Conservation (phyloP, 2,797 vertebrate species). For the Peromyscus nudipes region DNA sequence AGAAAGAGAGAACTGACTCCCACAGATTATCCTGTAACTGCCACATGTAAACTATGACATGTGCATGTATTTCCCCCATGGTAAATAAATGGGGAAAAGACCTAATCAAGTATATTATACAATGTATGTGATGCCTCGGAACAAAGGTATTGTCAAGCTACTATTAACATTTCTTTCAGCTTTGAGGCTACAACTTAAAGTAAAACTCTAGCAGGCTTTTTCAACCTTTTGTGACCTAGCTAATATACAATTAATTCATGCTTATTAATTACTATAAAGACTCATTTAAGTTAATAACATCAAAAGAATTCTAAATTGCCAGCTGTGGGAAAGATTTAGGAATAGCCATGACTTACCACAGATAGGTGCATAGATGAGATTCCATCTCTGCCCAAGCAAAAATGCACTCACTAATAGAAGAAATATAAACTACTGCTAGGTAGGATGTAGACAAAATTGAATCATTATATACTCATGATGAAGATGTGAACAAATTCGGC, state of each 20-base stretch:
- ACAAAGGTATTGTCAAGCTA: background rate
- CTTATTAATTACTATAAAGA: background rate
- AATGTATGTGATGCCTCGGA: rapidly evolving
- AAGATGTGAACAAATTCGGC: background rate
- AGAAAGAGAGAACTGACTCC: background rate
- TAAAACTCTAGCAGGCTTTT: background rate
- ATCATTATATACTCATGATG: background rate
- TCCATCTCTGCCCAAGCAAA: background rate
- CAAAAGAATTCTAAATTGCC: background rate
- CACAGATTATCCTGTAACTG: background rate
- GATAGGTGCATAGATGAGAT: background rate
- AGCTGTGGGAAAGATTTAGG: background rate
- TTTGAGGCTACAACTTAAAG: background rate
- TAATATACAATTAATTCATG: background rate
- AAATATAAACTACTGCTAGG: background rate
- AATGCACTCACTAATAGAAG: background rate
- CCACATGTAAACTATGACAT: background rate
- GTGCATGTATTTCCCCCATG: background rate
- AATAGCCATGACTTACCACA: background rate
- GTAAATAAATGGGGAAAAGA: background rate
- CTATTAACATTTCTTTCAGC: background rate
- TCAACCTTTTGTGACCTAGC: background rate
- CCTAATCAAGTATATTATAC: background rate
- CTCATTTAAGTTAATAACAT: background rate
- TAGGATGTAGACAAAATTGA: background rate